Conservation (phyloP, 2,888 invertebrate genomes). For the Cotesia congregata region DNA sequence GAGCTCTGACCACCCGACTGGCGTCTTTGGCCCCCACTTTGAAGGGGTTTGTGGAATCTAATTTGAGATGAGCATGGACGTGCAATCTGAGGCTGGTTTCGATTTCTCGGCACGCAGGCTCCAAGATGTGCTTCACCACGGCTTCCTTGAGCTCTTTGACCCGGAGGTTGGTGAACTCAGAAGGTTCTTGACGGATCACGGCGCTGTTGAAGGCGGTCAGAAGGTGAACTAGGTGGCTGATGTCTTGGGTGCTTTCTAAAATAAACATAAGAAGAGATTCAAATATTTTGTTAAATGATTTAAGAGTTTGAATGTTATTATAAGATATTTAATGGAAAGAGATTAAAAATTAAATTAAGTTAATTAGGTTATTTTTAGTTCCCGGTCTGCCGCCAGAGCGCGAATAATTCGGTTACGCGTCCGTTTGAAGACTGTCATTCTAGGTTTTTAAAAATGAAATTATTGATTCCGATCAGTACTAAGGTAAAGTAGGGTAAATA, state of each 20-base stretch:
- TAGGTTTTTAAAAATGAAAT: too few species aligned
- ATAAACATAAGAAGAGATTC: slow-evolving; percentile 48
- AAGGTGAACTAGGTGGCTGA: slow-evolving; percentile 61
- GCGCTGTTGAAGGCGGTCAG: slow-evolving; percentile 63
- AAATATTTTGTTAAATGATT: too few species aligned
- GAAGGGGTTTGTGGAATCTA: slow-evolving; percentile 82
- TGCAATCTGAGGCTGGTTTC: slow-evolving; percentile 94
- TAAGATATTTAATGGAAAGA: too few species aligned
- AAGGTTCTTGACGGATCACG: slow-evolving; percentile 52
- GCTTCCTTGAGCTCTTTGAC: slow-evolving; percentile 62
- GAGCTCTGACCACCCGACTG: slow-evolving; percentile 70
- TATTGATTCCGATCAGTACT: too few species aligned
- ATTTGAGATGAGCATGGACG: slow-evolving; percentile 90
- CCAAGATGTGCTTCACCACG: slow-evolving; percentile 75
- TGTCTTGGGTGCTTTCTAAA: slow-evolving; percentile 56
- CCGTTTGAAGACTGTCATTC: too few species aligned
- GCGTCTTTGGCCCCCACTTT: slow-evolving; percentile 76
- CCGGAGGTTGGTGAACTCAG: slow-evolving; percentile 49
- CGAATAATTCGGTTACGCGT: too few species aligned
- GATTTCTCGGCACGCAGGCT: slow-evolving; percentile 86
- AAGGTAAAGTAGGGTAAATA: too few species aligned
- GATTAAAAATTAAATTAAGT: too few species aligned
- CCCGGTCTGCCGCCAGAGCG: too few species aligned
- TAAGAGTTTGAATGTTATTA: too few species aligned
- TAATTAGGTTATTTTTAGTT: too few species aligned